Conservation (phyloP, 2,113 vertebrate species). For the Rhinoptilus africanus region DNA sequence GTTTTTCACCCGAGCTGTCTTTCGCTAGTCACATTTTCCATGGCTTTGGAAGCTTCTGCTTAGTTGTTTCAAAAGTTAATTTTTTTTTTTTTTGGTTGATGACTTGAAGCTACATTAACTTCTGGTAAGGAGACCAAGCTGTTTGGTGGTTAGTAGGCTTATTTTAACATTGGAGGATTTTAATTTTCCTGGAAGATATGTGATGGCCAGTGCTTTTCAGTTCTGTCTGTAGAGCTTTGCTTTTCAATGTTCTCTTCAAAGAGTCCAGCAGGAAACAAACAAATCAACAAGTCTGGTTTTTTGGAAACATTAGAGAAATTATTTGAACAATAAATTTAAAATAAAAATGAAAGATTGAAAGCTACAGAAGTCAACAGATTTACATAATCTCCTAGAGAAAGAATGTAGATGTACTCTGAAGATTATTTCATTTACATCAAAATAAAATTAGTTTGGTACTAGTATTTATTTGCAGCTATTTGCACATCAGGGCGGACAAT, state of each 20-base stretch:
- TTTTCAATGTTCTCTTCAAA: neutral
- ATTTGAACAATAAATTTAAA: neutral
- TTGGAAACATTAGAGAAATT: neutral
- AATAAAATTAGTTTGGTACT: neutral
- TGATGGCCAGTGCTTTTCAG: neutral
- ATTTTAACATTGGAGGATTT: neutral
- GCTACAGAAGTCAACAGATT: neutral
- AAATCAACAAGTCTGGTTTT: neutral
- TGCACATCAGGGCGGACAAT: neutral
- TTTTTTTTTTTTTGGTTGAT: neutral
- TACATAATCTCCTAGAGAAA: neutral
- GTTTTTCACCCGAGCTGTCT: neutral
- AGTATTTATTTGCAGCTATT: neutral
- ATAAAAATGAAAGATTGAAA: neutral
- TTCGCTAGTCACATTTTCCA: neutral
- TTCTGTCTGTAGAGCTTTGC: neutral
- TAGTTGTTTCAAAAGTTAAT: neutral
- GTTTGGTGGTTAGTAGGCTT: neutral
- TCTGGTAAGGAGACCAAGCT: neutral
- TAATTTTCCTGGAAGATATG: neutral
- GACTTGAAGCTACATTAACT: neutral
- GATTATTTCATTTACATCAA: neutral
- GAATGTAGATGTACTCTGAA: neutral
- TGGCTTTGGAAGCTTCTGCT: neutral
- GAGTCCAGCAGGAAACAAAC: neutral